Evolutionary conservation across 2,113 vertebrate species (phyloP).

Genomic region (Scolopax mira): DNA sequence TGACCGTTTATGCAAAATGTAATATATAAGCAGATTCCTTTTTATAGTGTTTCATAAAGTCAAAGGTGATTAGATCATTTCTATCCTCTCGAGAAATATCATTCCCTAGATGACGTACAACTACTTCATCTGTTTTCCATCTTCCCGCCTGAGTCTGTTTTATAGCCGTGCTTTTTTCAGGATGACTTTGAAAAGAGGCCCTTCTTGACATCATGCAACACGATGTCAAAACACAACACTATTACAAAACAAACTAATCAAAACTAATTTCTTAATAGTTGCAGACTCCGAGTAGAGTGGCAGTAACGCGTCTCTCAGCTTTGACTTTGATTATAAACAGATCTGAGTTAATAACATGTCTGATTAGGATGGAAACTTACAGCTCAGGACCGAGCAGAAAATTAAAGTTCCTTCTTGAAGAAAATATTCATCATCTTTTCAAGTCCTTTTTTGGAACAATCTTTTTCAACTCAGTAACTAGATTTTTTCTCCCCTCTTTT

Average conservation of each 20-base stretch:
- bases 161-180: constrained; percentile 73
- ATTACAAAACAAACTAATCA: constrained; percentile 57
- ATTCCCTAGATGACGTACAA: constrained; percentile 49
- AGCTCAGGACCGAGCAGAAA: constrained; percentile 7
- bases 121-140: constrained; percentile 72
- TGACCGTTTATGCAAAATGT: constrained; percentile 27
- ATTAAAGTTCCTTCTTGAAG: not conserved
- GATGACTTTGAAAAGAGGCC: constrained; percentile 69
- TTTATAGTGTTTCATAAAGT: constrained; percentile 50
- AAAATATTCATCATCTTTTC: not conserved
- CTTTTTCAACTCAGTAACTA: not conserved
- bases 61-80: constrained; percentile 55
- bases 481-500: not conserved
- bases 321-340: constrained; percentile 49
- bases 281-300: not conserved
- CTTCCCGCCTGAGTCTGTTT: constrained; percentile 69
- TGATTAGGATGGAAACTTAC: not conserved
- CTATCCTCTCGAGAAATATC: constrained; percentile 45
- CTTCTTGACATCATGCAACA: constrained; percentile 69
- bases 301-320: not conserved
- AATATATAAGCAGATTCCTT: constrained; percentile 30
- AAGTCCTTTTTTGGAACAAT: not conserved
- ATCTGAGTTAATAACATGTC: constrained; percentile 28
- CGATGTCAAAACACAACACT: constrained; percentile 60
- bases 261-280: constrained; percentile 52